Base-by-base conservation (phyloP, 2,888 invertebrate species). In the Cantharis flavilabris region DNA sequence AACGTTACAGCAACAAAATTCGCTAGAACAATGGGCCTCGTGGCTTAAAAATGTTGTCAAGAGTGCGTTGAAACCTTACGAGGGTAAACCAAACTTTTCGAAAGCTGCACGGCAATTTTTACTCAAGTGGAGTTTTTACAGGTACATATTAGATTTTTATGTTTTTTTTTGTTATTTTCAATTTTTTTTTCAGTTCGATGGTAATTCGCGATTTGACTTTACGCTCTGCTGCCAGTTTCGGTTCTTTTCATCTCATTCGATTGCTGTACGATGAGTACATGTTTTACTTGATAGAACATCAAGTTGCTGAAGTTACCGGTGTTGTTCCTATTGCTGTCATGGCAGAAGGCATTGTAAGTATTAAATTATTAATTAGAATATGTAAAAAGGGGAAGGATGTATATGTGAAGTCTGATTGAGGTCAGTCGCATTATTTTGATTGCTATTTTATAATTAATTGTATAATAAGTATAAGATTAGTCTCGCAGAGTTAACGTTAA, bases 231-330 rank as follows among this genome's bases (percentile, higher is more conserved):
- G 97, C 98, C 20, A 98, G 98, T 89, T 99, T 99, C 90, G 99
- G 99, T 72, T 98, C 98, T 81, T 99, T 99, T 91, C 99, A 99
- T 90, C 92, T 99, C 83, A 97, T 99, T 85, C 94, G 99, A 69
- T 92, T 99, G 85, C 92, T 99, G 76, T 99, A 98, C 89, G 99
- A 99, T 89, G 99, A 99, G 89, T 99, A 98, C 89, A 98, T 99
- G 95, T 98, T 98, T 90, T 99, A 97, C 89, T 91, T 99, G 84
- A 96, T 99, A 84, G 99, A 99, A 90, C 97, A 98, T 86, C 95
- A 97, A 89, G 98, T 99, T 33, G 98, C 99, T 64, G 92, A 94
- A 86, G 97, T 97, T 72, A 95, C 94, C 73, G 94, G 94, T 81
- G 95, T 96, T 86, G 97, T 98, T 82, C 97, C 98, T 76, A 98